Conservation (phyloP, 1,140 invertebrate genomes). For the Archegozetes longisetosus region DNA sequence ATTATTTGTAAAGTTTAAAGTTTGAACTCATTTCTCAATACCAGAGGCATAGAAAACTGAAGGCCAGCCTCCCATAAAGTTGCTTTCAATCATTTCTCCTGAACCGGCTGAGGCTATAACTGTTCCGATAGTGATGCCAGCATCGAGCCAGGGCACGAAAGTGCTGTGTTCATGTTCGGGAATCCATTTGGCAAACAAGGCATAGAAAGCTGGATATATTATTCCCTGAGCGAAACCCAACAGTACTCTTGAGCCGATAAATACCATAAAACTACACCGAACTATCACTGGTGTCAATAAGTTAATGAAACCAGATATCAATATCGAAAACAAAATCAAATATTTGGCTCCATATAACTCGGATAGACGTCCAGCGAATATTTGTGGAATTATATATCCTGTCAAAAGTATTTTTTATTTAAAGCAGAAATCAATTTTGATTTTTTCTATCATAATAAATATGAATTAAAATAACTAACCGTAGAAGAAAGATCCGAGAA, state of each 20-base stretch:
- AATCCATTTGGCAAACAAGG: slow-evolving; percentile 16
- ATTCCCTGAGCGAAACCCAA: slow-evolving; percentile 4
- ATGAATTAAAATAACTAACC: no score
- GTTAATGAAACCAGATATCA: slow-evolving; percentile 4
- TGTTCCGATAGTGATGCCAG: slow-evolving; percentile 19
- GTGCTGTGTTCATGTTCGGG: slow-evolving; percentile 19
- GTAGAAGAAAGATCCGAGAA: slow-evolving; percentile 71
- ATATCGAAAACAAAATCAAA: slow-evolving; percentile 31
- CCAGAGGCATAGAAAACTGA: slow-evolving; percentile 21
- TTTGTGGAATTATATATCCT: slow-evolving; percentile 52
- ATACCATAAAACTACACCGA: neutral
- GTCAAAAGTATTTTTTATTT: neutral
- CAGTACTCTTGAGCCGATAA: slow-evolving; percentile 2
- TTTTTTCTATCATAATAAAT: no score
- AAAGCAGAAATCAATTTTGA: neutral
- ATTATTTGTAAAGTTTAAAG: neutral
- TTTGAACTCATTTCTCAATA: neutral
- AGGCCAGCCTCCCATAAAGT: slow-evolving; percentile 19
- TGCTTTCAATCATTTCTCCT: slow-evolving; percentile 17
- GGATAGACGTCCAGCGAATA: slow-evolving; percentile 57
- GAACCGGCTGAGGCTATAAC: slow-evolving; percentile 18
- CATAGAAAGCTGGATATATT: slow-evolving; percentile 12
- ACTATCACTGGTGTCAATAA: slow-evolving; percentile 12
- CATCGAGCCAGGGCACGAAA: slow-evolving; percentile 19
- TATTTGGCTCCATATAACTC: slow-evolving; percentile 62